phyloP scores from a whole-genome alignment of 2,888 invertebrate genomes.

The Cenopis cana region DNA sequence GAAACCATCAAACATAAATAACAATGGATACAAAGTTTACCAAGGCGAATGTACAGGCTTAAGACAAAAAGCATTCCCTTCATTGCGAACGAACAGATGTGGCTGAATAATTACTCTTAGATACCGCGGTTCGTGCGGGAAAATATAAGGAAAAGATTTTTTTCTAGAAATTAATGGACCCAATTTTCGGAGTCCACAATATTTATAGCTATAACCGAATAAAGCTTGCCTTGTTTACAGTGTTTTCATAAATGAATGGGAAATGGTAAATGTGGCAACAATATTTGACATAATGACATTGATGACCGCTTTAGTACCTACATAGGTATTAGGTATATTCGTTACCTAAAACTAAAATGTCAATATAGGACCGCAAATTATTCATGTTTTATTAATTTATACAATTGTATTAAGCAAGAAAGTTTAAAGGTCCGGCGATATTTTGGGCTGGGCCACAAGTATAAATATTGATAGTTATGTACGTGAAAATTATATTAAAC shows the following conservation, averaged over 20 bases:
- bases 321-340: no score
- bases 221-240: conserved; percentile 22
- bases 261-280: not conserved
- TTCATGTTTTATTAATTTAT: no score
- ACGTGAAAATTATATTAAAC: no score
- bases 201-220: conserved; percentile 28
- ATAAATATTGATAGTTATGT: no score
- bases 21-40: conserved; percentile 2
- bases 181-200: conserved; percentile 33
- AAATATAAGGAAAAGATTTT: conserved; percentile 43
- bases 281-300: not conserved
- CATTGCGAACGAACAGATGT: conserved; percentile 73
- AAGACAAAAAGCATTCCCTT: conserved; percentile 53
- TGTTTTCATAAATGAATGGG: not conserved
- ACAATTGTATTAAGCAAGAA: no score
- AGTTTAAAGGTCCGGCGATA: no score
- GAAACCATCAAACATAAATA: conserved; percentile 10
- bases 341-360: no score
- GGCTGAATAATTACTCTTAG: conserved; percentile 65
- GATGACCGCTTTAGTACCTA: no score
- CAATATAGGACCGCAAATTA: no score
- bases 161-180: conserved; percentile 41
- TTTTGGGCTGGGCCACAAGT: no score
- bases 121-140: conserved; percentile 44
- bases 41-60: conserved; percentile 38